A percentile compares a stretch with the other conserved stretches of the same genome.
These are phyloP conservation scores for Oenanthe melanoleuca DNA, from an alignment of 2,113 vertebrate genomes.

Conservation along the genomic window DNA sequence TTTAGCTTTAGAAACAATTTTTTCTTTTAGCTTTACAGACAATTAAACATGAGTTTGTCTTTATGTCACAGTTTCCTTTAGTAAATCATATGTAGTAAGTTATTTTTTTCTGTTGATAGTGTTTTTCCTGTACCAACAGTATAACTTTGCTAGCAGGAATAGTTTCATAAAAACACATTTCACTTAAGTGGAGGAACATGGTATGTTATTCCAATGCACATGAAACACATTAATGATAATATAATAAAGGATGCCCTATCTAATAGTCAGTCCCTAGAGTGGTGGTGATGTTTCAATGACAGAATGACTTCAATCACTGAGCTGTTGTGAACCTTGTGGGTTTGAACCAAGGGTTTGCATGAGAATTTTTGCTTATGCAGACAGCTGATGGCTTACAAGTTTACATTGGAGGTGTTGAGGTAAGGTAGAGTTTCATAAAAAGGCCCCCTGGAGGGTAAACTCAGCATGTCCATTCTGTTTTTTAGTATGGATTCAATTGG, in stretches of 20 bases:
- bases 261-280: not conserved
- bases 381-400: not conserved
- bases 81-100: not conserved
- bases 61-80: not conserved
- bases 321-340: not conserved
- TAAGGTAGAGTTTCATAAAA: not conserved
- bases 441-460: not conserved
- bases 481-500: not conserved
- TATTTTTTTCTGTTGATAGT: not conserved
- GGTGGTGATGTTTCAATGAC: not conserved
- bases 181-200: not conserved
- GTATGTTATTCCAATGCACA: not conserved
- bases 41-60: not conserved
- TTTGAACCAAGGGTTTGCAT: not conserved
- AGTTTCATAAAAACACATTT: not conserved
- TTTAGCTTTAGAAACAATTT: too few species aligned
- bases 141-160: not conserved
- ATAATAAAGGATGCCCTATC: not conserved
- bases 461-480: not conserved
- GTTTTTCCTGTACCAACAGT: not conserved
- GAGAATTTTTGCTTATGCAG: not conserved
- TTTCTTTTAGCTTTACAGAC: not conserved
- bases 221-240: not conserved
- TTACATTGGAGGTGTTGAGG: not conserved
- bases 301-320: not conserved